phyloP scores from a whole-genome alignment of 1,140 invertebrate species.

The Orchesella cincta region DNA sequence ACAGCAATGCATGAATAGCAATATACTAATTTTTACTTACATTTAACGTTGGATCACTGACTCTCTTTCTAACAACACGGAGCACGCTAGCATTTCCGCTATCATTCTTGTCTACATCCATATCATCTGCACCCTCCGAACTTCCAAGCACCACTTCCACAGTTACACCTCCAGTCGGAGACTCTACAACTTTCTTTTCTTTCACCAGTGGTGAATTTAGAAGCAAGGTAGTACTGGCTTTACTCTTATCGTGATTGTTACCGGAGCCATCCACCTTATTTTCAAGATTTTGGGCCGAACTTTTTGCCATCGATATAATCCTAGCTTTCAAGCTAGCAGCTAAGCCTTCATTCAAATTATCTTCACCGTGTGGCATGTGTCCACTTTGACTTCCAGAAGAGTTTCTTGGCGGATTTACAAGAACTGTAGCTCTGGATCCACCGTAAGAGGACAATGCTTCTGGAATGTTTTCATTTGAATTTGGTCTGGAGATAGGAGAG shows the following conservation, averaged over 20 bases:
- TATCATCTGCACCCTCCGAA: not conserved
- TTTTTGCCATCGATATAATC: conserved; percentile 42
- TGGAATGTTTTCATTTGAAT: conserved; percentile 54
- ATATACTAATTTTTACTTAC: no score
- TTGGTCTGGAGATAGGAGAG: conserved; percentile 71
- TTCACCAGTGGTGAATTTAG: conserved; percentile 34
- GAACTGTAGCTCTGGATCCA: conserved; percentile 33
- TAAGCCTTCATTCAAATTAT: conserved; percentile 36
- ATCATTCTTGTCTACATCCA: conserved; percentile 1
- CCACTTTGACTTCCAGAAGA: conserved; percentile 13
- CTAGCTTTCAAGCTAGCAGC: conserved; percentile 44
- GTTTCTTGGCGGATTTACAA: conserved; percentile 27
- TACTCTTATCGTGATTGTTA: conserved; percentile 20
- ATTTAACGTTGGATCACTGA: conserved; percentile 38
- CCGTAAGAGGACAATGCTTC: conserved; percentile 16
- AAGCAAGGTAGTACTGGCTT: conserved; percentile 22
- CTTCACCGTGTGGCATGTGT: conserved; percentile 9
- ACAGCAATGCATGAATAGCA: no score
- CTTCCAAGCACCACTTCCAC: conserved; percentile 46
- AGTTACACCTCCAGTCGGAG: conserved; percentile 29
- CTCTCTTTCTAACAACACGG: conserved; percentile 46
- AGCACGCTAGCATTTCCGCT: conserved; percentile 40
- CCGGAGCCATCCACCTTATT: conserved; percentile 21
- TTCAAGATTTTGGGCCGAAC: conserved; percentile 23
- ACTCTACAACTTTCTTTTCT: conserved; percentile 42